A percentile compares a stretch with the other conserved stretches of the same genome.
These are phyloP conservation scores for Sarcophaga caerulescens DNA, from an alignment of 2,888 invertebrate genomes.

Conservation along the genomic window DNA sequence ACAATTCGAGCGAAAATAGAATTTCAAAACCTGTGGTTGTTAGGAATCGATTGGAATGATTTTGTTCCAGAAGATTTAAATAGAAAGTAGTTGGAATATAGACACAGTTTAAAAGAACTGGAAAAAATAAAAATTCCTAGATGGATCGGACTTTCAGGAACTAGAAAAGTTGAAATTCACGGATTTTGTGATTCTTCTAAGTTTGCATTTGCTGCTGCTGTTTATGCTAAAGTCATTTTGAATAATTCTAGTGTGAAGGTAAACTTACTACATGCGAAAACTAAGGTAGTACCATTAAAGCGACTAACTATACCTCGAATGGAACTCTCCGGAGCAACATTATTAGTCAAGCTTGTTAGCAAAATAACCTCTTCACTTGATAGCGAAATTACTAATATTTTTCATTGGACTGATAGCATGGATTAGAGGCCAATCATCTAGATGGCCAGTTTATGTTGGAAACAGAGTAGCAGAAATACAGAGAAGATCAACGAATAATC, in stretches of 20 bases:
- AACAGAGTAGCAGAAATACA: slow-evolving; percentile 40
- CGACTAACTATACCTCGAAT: slow-evolving; percentile 23
- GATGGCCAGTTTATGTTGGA: slow-evolving; percentile 41
- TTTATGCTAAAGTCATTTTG: slow-evolving; percentile 17
- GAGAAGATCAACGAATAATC: slow-evolving; percentile 5
- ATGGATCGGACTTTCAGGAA: slow-evolving; percentile 32
- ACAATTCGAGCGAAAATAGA: slow-evolving; percentile 38
- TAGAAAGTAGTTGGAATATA: slow-evolving; percentile 41
- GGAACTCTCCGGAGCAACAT: slow-evolving; percentile 40
- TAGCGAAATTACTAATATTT: slow-evolving; percentile 13
- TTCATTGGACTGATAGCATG: slow-evolving; percentile 58
- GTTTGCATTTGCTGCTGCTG: slow-evolving; percentile 39
- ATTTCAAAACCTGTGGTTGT: slow-evolving; percentile 31
- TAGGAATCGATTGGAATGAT: slow-evolving; percentile 43
- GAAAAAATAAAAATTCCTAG: slow-evolving; percentile 40
- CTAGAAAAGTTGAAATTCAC: slow-evolving; percentile 24
- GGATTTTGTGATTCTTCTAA: slow-evolving; percentile 43
- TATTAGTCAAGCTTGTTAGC: slow-evolving; percentile 28
- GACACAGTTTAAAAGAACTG: slow-evolving; percentile 29
- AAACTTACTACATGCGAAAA: slow-evolving; percentile 34
- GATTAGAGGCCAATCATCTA: slow-evolving; percentile 43
- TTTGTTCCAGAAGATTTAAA: background rate
- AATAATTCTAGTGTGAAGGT: slow-evolving; percentile 59
- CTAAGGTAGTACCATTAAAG: slow-evolving; percentile 40
- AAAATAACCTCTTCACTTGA: slow-evolving; percentile 20